These are phyloP conservation scores for Carterocephalus palaemon DNA, from an alignment of 2,888 invertebrate species.

Conservation along the genomic window DNA sequence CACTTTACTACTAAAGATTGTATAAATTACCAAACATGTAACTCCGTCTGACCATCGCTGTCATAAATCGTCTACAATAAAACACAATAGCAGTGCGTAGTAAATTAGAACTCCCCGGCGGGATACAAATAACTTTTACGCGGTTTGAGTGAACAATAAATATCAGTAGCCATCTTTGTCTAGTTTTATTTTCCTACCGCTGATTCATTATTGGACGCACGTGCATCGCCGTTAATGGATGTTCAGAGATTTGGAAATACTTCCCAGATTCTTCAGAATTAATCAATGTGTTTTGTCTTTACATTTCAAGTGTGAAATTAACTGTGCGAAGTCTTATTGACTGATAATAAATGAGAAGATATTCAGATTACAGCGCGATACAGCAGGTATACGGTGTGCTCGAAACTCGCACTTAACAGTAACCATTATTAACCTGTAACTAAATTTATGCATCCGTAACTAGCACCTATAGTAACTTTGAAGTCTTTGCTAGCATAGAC, in stretches of 20 bases:
- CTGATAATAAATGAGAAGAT: too few relatives aligned
- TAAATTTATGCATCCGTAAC: too few relatives aligned
- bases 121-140: slow-evolving; percentile 32
- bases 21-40: slow-evolving; percentile 1
- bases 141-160: slow-evolving; percentile 33
- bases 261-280: too few relatives aligned
- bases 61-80: slow-evolving; percentile 19
- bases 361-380: too few relatives aligned
- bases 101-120: slow-evolving; percentile 32
- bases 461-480: too few relatives aligned
- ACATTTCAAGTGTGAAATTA: slow-evolving; percentile 13
- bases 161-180: slow-evolving; percentile 30
- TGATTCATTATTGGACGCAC: slow-evolving; percentile 34
- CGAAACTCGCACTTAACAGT: too few relatives aligned
- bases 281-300: too few relatives aligned
- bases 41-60: neutral
- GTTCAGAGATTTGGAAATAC: slow-evolving; percentile 23
- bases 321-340: too few relatives aligned
- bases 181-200: slow-evolving; percentile 34
- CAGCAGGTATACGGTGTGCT: too few relatives aligned
- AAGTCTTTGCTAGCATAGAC: too few relatives aligned
- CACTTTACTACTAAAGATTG: too few relatives aligned
- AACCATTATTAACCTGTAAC: too few relatives aligned
- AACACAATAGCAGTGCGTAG: slow-evolving; percentile 21
- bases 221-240: slow-evolving; percentile 15